These are phyloP conservation scores for Chrysomallon squamiferum DNA, from an alignment of 1,140 invertebrate genomes.

Conservation along the genomic window DNA sequence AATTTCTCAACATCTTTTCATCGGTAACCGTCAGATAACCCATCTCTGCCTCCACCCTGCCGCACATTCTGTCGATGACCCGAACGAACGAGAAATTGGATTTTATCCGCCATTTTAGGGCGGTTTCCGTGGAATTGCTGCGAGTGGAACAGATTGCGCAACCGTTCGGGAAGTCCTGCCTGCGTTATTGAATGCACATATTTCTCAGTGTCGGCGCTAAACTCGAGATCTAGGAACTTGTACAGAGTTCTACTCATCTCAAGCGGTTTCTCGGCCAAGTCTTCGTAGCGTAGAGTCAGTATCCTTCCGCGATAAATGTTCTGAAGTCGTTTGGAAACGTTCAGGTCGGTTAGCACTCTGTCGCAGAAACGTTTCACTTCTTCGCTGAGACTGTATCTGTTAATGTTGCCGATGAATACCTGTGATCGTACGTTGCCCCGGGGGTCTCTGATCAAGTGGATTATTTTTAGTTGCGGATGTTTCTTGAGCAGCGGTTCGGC, in stretches of 20 bases:
- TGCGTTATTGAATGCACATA: neutral
- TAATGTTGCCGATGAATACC: neutral
- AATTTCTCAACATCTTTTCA: neutral
- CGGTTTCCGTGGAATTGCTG: neutral
- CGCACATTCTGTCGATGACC: neutral
- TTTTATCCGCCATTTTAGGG: neutral
- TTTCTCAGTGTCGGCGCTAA: neutral
- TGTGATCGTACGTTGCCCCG: conserved; percentile 15
- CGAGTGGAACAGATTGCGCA: neutral
- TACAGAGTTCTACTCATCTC: neutral
- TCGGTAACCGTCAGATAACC: neutral
- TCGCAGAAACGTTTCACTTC: conserved; percentile 3
- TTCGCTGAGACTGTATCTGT: neutral
- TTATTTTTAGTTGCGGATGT: conserved; percentile 10
- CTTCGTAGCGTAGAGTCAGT: conserved; percentile 22
- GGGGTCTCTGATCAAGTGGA: conserved; percentile 30
- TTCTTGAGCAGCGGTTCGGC: conserved; percentile 3
- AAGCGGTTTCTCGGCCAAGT: conserved; percentile 2
- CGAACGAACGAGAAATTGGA: neutral
- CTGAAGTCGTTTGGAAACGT: neutral
- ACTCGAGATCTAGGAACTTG: neutral
- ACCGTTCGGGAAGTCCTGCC: neutral
- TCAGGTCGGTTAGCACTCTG: conserved; percentile 8
- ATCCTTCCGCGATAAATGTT: conserved; percentile 7
- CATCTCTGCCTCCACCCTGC: neutral